A percentile compares a stretch with the other conserved stretches of the same genome.
These are phyloP conservation scores for Clarias gariepinus DNA, from an alignment of 2,113 vertebrate species.

Conservation along the genomic window DNA sequence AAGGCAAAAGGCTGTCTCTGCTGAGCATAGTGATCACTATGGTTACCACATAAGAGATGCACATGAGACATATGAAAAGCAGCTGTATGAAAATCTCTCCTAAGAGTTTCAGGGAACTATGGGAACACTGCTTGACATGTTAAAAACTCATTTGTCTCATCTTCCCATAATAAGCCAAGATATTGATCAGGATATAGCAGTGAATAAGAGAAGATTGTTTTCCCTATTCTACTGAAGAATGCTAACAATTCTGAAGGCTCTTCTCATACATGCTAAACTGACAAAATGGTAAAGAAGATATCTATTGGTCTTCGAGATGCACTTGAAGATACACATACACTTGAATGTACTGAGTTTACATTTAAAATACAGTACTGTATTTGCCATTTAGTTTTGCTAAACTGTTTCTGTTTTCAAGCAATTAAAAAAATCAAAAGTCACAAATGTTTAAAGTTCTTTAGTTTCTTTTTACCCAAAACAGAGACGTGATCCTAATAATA, in stretches of 20 bases:
- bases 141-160: background rate
- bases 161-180: background rate
- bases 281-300: background rate
- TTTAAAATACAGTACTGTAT: background rate
- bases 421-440: background rate
- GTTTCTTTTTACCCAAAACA: background rate
- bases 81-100: background rate
- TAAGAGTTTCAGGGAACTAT: background rate
- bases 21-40: background rate
- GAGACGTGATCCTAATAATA: background rate
- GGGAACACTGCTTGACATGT: background rate
- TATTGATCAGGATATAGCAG: background rate
- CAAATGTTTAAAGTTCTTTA: background rate
- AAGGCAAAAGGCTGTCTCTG: background rate
- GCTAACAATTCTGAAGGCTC: background rate
- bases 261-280: background rate
- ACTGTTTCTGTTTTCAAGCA: background rate
- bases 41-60: background rate
- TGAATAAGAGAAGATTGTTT: background rate
- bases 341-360: background rate
- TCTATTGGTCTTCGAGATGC: background rate
- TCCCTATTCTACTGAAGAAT: background rate
- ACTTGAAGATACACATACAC: too few species aligned
- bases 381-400: background rate
- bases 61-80: background rate